A percentile compares a stretch with the other conserved stretches of the same genome.
phyloP scores from a whole-genome alignment of 2,797 vertebrate genomes.

The Vultur gryphus region DNA sequence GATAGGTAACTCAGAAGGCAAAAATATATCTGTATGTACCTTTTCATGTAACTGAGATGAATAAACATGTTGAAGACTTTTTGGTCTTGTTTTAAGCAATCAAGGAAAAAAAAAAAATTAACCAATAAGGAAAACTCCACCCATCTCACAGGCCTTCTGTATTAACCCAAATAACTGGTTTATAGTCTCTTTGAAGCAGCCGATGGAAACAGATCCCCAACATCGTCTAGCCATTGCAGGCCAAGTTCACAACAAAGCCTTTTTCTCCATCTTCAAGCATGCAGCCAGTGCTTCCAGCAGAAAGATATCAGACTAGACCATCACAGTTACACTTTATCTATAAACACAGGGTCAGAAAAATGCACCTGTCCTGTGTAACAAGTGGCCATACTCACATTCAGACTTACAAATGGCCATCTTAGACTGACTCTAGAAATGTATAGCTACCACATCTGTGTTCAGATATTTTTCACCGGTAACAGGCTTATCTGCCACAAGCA shows the following conservation, averaged over 20 bases:
- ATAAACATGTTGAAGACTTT: neutral
- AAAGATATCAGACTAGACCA: neutral
- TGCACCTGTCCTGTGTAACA: neutral
- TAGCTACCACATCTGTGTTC: neutral
- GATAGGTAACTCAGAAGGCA: neutral
- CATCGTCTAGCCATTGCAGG: neutral
- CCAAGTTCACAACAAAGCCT: neutral
- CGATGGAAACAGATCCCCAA: neutral
- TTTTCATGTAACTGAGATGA: neutral
- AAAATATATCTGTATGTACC: neutral
- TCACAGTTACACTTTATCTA: neutral
- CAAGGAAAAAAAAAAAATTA: neutral
- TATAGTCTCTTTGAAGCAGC: neutral
- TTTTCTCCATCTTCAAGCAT: neutral
- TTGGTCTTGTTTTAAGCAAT: neutral
- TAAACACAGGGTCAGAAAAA: neutral
- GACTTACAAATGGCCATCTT: neutral
- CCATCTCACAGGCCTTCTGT: neutral
- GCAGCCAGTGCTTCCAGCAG: neutral
- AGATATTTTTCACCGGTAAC: neutral
- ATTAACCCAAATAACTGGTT: neutral
- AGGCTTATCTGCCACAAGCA: accelerated
- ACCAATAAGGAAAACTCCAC: neutral
- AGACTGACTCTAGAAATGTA: accelerated
- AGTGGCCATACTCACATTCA: neutral